Evolutionary conservation across 2,113 vertebrate genomes (phyloP).

Genomic region (Psammodynastes pulverulentus): DNA sequence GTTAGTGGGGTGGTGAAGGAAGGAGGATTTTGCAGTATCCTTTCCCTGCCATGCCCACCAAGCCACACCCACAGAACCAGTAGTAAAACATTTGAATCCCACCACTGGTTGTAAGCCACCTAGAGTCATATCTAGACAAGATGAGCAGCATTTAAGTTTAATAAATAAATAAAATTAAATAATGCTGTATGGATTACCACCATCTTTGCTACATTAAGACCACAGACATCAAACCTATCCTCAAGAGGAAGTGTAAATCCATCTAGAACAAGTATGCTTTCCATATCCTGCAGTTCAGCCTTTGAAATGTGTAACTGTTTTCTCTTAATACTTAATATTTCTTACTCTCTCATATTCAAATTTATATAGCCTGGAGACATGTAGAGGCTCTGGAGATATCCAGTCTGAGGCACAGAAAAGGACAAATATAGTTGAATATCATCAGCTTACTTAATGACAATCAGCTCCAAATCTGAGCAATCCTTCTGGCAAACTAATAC

Average conservation of each 20-base stretch:
- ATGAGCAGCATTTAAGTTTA: background rate
- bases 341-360: background rate
- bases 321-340: background rate
- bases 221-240: background rate
- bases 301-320: background rate
- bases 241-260: background rate
- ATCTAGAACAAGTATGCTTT: background rate
- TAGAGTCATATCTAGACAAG: background rate
- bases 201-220: background rate
- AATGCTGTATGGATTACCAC: background rate
- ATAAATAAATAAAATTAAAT: background rate
- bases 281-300: background rate
- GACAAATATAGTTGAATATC: background rate
- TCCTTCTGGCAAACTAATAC: background rate
- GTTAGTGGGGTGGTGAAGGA: too few relatives aligned
- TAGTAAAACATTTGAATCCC: too few relatives aligned
- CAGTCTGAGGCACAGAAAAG: background rate
- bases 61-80: too few relatives aligned
- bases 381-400: background rate
- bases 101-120: background rate
- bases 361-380: background rate
- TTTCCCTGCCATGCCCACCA: too few relatives aligned
- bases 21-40: too few relatives aligned
- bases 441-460: background rate
- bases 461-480: background rate